Evolutionary conservation across 2,113 vertebrate genomes (phyloP), one percentile per base, ranked within the genome.

Genomic region (Nematolebias whitei): DNA sequence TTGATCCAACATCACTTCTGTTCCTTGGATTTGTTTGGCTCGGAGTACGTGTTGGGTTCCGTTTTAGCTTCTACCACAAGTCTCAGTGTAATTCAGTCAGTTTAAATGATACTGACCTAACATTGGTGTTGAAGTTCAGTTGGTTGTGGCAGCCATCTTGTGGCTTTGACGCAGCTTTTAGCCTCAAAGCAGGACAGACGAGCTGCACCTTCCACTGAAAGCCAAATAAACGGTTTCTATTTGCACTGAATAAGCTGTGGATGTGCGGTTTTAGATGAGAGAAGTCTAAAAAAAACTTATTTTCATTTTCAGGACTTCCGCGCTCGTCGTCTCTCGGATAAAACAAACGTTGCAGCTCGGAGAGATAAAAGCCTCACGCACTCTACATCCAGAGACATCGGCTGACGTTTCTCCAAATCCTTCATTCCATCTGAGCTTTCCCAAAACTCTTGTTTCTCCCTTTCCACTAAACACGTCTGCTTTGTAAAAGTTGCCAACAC

Each of bases 281-380:
- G 49, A 29, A 52, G 14, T 52, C 8, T 18, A 11, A 48, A 12
- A 19, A 1, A 10, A 4, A 45, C 63, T 26, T 18, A 35, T 53
- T 39, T 58, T 60, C 8, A 1, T 44, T 44, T 16, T 55, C 57
- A 67, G 52, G 26, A n/a, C n/a, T 61, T 71, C 51, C 19, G 12
- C 19, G 9, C 22, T 14, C 43, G 48, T 53, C 22, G 26, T 18
- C 43, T 54, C 24, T 35, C 44, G 15, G 50, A 45, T 40, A 15
- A 68, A 63, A 59, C 32, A 40, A 57, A 9, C 13, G 22, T 64
- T 35, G 2, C 20, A 32, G 2, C 60, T 51, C 57, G 6, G 15
- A 22, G 56, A 62, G 38, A 68, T 55, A 49, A 58, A 63, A 72
- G 51, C 45, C 18, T 43, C 26, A 29, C 26, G 7, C 26, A 3